Evolutionary conservation across 2,113 vertebrate species (phyloP), one percentile per base, ranked within the genome.

Genomic region (Puffinus mauretanicus): DNA sequence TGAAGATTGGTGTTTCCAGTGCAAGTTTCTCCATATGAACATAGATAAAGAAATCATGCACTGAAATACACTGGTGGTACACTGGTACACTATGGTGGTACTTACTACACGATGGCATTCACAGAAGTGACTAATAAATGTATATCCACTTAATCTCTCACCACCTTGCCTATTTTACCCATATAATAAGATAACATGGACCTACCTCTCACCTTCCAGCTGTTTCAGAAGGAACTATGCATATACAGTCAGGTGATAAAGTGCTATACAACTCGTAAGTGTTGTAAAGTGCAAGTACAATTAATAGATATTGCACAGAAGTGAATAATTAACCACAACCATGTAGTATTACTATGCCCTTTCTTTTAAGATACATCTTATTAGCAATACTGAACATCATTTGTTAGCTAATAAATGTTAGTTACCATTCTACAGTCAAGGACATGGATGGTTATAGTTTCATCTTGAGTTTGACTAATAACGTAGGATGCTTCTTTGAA

Each of bases 401-500:
- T 76, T 51, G 42, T 75, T 94, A 95, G 61, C 25, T 55, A 25
- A 91, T 64, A 86, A 93, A 89, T 36, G 25, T 58, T 86, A 87
- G 83, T 98, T 97, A 98, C 98, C 82, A 97, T 98, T 76, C 98
- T 98, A 97, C 99, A 99, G 95, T 99, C 98, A 60, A 99, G 98
- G 71, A 99, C 97, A 14, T 98, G 98, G 72, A 99, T 97, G 12
- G 98, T 98, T 94, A 99, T 90, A 3, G 98, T 99, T 95, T 99
- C 99, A 11, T 99, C 98, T 46, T 80, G 98, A 64, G 98, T 98
- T 89, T 98, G 98, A 90, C 98, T 98, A 85, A 99, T 96, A 76
- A 99, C 82, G 38, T 99, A 99, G 10, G 98, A 98, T 47, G 99
- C 99, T 70, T 99, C 99, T 95, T 99, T 99, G 97, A 98, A 99